Evolutionary conservation across 2,113 vertebrate genomes (phyloP).

Genomic region (Sphaerodactylus townsendi): DNA sequence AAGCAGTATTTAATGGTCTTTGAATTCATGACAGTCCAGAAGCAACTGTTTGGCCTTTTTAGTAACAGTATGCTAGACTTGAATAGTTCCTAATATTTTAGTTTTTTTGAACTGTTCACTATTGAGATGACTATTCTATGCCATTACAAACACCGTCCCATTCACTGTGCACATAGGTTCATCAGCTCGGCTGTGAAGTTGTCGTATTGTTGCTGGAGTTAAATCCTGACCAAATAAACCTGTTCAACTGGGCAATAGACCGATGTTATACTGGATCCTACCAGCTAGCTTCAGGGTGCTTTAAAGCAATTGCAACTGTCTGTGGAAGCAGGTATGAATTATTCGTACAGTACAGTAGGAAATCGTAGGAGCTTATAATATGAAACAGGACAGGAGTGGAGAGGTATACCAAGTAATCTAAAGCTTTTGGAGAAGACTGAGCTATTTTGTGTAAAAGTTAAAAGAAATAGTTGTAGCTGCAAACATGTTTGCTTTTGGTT

Average conservation of each 20-base stretch:
- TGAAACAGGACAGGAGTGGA: neutral
- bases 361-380: neutral
- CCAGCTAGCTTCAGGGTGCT: constrained; percentile 96
- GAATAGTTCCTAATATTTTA: neutral
- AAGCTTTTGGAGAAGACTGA: neutral
- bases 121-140: neutral
- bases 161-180: constrained; percentile 79
- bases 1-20: neutral
- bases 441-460: neutral
- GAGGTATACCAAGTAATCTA: neutral
- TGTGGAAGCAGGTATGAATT: constrained; percentile 91
- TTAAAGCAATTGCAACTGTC: constrained; percentile 97
- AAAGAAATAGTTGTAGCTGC: neutral
- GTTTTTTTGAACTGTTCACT: neutral
- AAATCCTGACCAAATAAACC: constrained; percentile 96
- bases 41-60: neutral
- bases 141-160: neutral
- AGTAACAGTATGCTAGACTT: neutral
- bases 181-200: constrained; percentile 96
- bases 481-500: neutral
- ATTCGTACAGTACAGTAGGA: neutral
- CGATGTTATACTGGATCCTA: constrained; percentile 97
- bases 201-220: constrained; percentile 94
- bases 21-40: neutral
- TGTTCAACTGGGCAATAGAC: constrained; percentile 98